Evolutionary conservation across 2,888 invertebrate species (phyloP).

Genomic region (Pimpla rufipes): DNA sequence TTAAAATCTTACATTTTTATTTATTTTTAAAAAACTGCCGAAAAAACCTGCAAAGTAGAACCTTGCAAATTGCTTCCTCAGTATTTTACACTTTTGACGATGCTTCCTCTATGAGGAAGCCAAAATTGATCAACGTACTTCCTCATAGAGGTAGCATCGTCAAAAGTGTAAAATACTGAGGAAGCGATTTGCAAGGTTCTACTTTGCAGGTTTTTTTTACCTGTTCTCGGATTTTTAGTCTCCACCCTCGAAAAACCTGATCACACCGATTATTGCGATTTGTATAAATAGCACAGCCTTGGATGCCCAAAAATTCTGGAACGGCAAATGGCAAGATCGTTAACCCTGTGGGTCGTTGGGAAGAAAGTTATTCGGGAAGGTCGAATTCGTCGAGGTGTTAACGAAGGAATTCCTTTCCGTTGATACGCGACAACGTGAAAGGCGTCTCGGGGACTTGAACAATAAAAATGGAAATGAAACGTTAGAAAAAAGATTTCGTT

Average conservation of each 20-base stretch:
- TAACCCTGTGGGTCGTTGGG: not conserved
- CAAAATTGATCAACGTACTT: no score
- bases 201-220: not conserved
- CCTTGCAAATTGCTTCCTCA: no score
- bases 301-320: not conserved
- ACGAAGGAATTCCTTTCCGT: not conserved
- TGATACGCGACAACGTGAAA: no score
- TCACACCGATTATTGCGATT: not conserved
- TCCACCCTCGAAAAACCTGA: constrained; percentile 37
- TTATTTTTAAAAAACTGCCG: not conserved
- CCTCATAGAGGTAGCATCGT: no score
- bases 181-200: no score
- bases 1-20: no score
- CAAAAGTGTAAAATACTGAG: no score
- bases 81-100: no score
- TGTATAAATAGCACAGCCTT: not conserved
- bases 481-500: not conserved
- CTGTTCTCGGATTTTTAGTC: not conserved
- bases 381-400: not conserved
- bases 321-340: not conserved
- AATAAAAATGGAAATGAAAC: not conserved
- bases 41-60: no score
- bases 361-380: not conserved
- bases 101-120: no score
- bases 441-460: no score